Conservation (phyloP, 2,797 vertebrate genomes). For the Squalus acanthias region DNA sequence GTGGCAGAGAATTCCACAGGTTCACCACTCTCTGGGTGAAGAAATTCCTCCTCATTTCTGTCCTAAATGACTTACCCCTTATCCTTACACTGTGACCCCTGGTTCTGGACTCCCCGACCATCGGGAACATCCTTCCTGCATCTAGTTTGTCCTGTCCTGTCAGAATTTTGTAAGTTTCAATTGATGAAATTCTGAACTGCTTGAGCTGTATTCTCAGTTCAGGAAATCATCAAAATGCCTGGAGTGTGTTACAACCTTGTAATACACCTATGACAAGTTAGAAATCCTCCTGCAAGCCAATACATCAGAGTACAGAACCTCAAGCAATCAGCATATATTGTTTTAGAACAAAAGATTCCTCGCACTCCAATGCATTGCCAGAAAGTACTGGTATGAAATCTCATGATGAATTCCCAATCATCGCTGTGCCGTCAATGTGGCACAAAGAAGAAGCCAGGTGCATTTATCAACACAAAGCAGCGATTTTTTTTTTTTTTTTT, state of each 20-base stretch:
- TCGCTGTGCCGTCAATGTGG: background rate
- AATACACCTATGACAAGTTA: background rate
- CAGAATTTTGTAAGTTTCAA: too few relatives aligned
- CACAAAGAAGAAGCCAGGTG: background rate
- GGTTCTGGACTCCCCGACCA: too few relatives aligned
- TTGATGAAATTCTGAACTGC: conserved; percentile 2
- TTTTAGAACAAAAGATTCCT: background rate
- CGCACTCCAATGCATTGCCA: background rate
- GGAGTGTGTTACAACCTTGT: background rate
- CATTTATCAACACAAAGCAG: background rate
- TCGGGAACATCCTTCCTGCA: too few relatives aligned
- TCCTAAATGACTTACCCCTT: too few relatives aligned
- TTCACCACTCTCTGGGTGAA: too few relatives aligned
- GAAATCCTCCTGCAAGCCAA: background rate
- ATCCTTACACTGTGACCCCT: too few relatives aligned
- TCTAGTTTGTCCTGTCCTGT: too few relatives aligned
- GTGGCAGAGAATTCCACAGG: too few relatives aligned
- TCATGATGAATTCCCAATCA: background rate
- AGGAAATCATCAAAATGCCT: background rate
- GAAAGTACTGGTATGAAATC: background rate
- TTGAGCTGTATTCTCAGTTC: background rate
- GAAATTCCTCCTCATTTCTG: too few relatives aligned
- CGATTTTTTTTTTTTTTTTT: background rate
- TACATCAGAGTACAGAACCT: background rate
- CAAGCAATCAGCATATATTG: background rate